Evolutionary conservation across 2,797 vertebrate genomes (phyloP).

Genomic region (Otolemur crassicaudatus): DNA sequence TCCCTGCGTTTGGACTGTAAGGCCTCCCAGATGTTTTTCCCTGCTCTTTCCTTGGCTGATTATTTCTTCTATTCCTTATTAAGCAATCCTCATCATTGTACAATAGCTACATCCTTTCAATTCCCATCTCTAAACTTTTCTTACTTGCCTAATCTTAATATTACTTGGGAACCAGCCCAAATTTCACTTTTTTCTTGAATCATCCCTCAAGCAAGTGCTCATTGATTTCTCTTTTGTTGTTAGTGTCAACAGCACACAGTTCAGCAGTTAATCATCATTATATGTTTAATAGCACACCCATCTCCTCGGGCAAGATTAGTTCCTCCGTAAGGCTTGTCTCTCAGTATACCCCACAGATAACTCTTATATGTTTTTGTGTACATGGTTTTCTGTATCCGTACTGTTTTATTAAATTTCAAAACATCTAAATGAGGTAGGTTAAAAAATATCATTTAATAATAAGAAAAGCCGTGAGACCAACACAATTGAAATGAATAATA

Average conservation of each 20-base stretch:
- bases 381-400: not conserved
- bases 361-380: not conserved
- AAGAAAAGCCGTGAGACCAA: not conserved
- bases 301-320: not conserved
- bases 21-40: not conserved
- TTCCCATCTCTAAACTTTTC: not conserved
- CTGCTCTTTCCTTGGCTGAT: not conserved
- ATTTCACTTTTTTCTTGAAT: not conserved
- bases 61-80: not conserved
- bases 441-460: not conserved
- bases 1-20: not conserved
- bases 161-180: not conserved
- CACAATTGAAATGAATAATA: not conserved
- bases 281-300: not conserved
- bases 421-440: not conserved
- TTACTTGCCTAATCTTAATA: not conserved
- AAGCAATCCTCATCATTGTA: not conserved
- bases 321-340: not conserved
- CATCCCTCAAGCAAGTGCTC: not conserved
- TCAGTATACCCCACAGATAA: too few relatives aligned
- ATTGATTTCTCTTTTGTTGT: not conserved
- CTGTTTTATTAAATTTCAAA: conserved; percentile 10
- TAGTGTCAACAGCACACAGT: not conserved
- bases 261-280: not conserved
- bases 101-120: not conserved